Base-by-base conservation (phyloP, 2,888 invertebrate species). In the Empis livida region DNA sequence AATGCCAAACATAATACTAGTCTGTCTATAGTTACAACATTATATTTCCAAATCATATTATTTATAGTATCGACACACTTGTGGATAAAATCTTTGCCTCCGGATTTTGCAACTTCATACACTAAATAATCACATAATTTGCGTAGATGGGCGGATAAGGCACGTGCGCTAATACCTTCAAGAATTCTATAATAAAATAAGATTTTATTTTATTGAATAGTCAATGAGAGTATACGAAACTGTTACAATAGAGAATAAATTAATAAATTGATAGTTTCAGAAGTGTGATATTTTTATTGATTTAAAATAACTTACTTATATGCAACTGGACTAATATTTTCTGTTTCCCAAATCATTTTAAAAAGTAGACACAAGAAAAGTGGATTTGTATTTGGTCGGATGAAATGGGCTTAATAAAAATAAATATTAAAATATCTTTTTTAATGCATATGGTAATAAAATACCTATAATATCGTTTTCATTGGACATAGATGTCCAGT, bases 1-100 rank as follows among this genome's bases (percentile, higher is more conserved):
- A 95, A 69, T 1, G 89, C 88, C 69, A 96, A 71, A 65, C 94
- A 95, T 38, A 96, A 73, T 8, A 96, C 86, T 2, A 96, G 78
- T 53, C 94, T 75, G 68, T 96, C 96, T 52, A 96, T 88, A 35
- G 95, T 91, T 45, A 96, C 87, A 55, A 96, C 89, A 69, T 95
- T 93, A 68, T 91, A 94, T 61, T 94, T 93, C 95, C 96, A 96
- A 53, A 96, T 92, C 79, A 96, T 89, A 61, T 92, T 90, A 66
- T 91, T 94, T 56, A 96, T 85, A 0, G 93, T 91, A 61, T 95
- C 95, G 3, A 94, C 90, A 61, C 90, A 90, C 71, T 93, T 93
- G 67, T 89, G 89, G 43, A 94, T 90, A 61, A 90, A 88, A 51
- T 86, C 84, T 11, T 89, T 89, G 20, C 87, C 90, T 14, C 86